These are phyloP conservation scores for Alcedo quadribrachys DNA, from an alignment of 2,797 vertebrate genomes.

Conservation along the genomic window DNA sequence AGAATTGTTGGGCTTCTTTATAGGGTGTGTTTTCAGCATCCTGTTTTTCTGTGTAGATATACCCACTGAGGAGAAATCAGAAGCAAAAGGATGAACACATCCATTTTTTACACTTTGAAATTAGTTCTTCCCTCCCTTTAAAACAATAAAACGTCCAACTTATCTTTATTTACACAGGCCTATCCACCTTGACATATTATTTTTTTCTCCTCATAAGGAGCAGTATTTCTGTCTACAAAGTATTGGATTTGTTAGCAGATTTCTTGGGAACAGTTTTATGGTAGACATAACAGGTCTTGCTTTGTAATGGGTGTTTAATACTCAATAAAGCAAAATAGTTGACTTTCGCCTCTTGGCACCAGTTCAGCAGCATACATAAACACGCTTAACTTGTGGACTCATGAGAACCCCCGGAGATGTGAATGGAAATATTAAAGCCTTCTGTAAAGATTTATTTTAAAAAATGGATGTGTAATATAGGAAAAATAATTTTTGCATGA, in stretches of 20 bases:
- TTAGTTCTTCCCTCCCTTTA: background rate
- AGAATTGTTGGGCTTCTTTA: background rate
- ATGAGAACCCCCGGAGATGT: background rate
- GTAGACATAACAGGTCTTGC: background rate
- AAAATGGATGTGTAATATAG: background rate
- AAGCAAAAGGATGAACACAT: background rate
- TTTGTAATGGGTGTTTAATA: background rate
- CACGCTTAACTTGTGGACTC: background rate
- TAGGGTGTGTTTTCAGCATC: background rate
- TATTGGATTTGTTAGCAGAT: background rate
- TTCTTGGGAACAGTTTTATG: background rate
- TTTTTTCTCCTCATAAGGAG: background rate
- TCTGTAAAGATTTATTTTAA: background rate
- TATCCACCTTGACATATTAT: background rate
- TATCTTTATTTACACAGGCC: constrained; percentile 46
- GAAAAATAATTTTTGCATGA: background rate
- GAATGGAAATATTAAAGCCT: background rate
- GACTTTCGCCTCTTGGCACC: background rate
- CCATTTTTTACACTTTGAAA: background rate
- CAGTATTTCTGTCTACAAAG: background rate
- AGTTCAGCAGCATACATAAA: background rate
- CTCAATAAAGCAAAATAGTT: background rate
- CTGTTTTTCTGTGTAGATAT: background rate
- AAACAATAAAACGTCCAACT: background rate
- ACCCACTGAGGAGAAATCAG: background rate